Evolutionary conservation across 2,797 vertebrate species (phyloP), one percentile per base, ranked within the genome.

Genomic region (Falco columbarius): DNA sequence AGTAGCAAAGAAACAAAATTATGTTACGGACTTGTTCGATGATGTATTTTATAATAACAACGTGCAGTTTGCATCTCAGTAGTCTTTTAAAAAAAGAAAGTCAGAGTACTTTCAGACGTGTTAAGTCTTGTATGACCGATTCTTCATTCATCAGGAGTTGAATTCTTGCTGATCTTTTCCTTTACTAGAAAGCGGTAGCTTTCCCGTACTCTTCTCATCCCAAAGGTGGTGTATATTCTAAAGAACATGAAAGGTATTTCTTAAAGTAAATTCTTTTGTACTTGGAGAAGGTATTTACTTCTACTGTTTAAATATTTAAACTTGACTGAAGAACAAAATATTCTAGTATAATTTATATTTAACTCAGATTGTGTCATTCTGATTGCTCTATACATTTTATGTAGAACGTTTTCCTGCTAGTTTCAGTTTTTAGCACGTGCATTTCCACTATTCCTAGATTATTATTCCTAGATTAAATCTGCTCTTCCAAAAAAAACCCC

Each of bases 241-340:
- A 84, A 90, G 84, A 82, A 91, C 34, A n/a, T 52, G 58, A 42
- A 94, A 94, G 36, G 34, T 87, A 59, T 89, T 93, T 95, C 47
- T 90, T 79, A 17, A 81, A 91, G 54, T 75, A 65, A 94, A 76
- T 94, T 79, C 22, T 89, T 81, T 59, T 56, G 34, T 84, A 34
- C 56, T 70, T 10, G 3, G 80, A 77, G 44, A 30, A 81, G 17
- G 52, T 77, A 74, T 82, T 92, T 93, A 32, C 47, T 68, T 86
- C 24, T 10, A 21, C 30, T 86, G 47, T 66, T 80, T 44, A 70
- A 94, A 54, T 82, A 73, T 58, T 86, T 89, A 68, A 90, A 56
- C 46, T 63, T 75, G 42, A 16, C 24, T 73, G 73, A 82, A 72
- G 49, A 90, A 42, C 52, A 27, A 81, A 93, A 24, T 58, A 62